Evolutionary conservation across 2,113 vertebrate genomes (phyloP).

Genomic region (Tylochromis polylepis): DNA sequence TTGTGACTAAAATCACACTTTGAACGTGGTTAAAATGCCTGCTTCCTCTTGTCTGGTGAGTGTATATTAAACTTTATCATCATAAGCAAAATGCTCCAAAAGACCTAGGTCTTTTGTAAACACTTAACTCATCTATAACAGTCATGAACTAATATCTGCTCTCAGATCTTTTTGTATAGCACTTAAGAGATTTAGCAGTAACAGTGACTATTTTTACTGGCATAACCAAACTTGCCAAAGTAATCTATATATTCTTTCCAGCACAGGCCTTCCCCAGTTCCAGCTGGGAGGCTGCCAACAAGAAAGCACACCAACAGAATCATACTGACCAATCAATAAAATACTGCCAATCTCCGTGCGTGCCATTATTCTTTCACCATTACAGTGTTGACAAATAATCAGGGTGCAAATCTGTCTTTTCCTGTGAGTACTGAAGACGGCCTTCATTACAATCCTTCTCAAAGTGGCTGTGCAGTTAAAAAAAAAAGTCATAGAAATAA

Average conservation of each 20-base stretch:
- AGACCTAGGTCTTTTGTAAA: background rate
- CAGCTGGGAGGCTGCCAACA: background rate
- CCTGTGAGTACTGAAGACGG: background rate
- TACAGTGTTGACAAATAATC: background rate
- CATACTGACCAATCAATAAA: background rate
- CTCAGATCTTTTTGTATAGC: background rate
- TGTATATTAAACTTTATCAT: no score
- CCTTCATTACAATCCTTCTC: background rate
- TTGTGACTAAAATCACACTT: background rate
- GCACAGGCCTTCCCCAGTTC: background rate
- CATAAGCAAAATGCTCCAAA: no score
- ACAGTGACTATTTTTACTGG: background rate
- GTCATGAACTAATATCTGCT: background rate
- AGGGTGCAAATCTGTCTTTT: background rate
- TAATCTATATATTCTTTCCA: background rate
- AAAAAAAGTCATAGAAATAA: background rate
- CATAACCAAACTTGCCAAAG: background rate
- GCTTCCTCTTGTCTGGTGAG: background rate
- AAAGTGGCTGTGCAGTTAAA: background rate
- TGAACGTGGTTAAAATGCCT: background rate
- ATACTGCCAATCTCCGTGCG: background rate
- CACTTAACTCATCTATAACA: background rate
- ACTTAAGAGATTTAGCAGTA: background rate
- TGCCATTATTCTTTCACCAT: background rate
- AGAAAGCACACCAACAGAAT: background rate